Evolutionary conservation across 1,140 invertebrate genomes (phyloP).

Genomic region (Brachystomella parvula): DNA sequence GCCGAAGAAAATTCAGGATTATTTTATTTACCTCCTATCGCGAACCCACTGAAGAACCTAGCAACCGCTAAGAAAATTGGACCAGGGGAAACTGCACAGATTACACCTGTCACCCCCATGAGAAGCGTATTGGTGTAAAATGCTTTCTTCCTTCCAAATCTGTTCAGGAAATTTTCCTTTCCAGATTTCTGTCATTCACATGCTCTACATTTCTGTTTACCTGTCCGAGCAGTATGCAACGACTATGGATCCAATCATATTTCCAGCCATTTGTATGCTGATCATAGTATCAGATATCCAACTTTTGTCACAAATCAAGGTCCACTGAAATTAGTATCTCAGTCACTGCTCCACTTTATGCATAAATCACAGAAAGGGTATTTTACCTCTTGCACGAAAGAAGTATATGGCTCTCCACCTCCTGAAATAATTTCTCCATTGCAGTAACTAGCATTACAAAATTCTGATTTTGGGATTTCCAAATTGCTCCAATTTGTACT

Average conservation of each 20-base stretch:
- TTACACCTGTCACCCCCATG: constrained; percentile 25
- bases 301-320: constrained; percentile 22
- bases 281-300: constrained; percentile 32
- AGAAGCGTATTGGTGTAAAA: constrained; percentile 17
- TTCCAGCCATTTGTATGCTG: constrained; percentile 33
- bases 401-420: neutral
- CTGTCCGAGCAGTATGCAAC: constrained; percentile 28
- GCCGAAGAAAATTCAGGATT: neutral
- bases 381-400: constrained; percentile 22
- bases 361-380: neutral
- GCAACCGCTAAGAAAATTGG: constrained; percentile 16
- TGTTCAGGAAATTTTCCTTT: neutral
- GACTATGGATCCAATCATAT: constrained; percentile 21
- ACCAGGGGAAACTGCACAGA: constrained; percentile 15
- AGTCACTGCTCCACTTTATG: neutral
- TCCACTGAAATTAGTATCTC: constrained; percentile 23
- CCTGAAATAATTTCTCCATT: neutral
- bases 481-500: neutral
- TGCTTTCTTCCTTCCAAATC: constrained; percentile 25
- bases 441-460: neutral
- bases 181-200: neutral
- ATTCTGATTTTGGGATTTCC: neutral
- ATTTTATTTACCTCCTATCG: constrained; percentile 24
- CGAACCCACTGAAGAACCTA: constrained; percentile 26
- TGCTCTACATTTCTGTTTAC: neutral